phyloP scores from a whole-genome alignment of 2,888 invertebrate genomes.

The Hyposoter dolosus region DNA sequence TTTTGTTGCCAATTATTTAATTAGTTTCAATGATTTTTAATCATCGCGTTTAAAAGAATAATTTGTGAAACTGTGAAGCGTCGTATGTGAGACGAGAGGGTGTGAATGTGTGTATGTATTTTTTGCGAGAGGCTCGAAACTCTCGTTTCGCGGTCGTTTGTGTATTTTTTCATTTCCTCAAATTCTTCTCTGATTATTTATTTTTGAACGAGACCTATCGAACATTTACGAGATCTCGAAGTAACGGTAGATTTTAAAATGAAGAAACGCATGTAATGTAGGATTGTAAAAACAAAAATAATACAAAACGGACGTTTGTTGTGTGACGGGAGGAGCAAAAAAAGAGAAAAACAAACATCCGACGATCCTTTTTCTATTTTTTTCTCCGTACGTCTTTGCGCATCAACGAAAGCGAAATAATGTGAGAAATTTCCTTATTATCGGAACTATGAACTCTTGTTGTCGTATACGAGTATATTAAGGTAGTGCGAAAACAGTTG shows the following conservation, averaged over 20 bases:
- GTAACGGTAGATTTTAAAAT: constrained; percentile 46
- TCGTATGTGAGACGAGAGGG: constrained; percentile 29
- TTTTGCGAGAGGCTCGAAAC: constrained; percentile 43
- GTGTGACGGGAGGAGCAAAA: constrained; percentile 37
- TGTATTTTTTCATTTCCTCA: constrained; percentile 32
- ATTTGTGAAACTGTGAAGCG: constrained; percentile 15
- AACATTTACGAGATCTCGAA: constrained; percentile 50
- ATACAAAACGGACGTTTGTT: constrained; percentile 31
- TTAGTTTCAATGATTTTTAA: constrained; percentile 10
- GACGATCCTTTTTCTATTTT: constrained; percentile 36
- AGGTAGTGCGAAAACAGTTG: constrained; percentile 17
- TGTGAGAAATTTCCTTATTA: constrained; percentile 58
- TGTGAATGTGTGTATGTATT: constrained; percentile 39
- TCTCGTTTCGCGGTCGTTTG: constrained; percentile 35
- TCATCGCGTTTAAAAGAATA: constrained; percentile 27
- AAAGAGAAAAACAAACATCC: constrained; percentile 33
- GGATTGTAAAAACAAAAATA: constrained; percentile 44
- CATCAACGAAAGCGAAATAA: constrained; percentile 60
- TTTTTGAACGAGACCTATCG: constrained; percentile 59
- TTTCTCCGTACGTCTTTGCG: constrained; percentile 49
- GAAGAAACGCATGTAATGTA: constrained; percentile 41
- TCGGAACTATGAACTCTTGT: constrained; percentile 59
- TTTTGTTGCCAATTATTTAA: constrained; percentile 27
- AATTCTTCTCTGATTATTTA: constrained; percentile 58
- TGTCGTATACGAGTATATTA: constrained; percentile 61